These are phyloP conservation scores for Drosophila bunnanda DNA, from an alignment of 2,888 invertebrate genomes.

Conservation along the genomic window DNA sequence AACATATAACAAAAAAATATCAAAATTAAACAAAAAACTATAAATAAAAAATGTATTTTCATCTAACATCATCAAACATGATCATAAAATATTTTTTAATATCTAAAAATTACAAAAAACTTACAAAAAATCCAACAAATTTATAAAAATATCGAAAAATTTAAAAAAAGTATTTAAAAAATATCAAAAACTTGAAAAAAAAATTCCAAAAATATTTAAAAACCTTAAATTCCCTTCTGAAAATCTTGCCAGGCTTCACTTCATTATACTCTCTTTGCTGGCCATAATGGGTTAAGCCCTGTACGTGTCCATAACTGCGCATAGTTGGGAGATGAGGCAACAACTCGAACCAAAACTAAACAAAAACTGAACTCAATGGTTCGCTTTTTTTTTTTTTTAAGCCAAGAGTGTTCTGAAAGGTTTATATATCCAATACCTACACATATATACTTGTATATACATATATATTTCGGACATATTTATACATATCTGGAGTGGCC, in stretches of 20 bases:
- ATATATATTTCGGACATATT: background rate
- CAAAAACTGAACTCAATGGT: slow-evolving; percentile 26
- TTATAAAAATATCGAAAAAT: background rate
- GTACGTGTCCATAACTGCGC: slow-evolving; percentile 55
- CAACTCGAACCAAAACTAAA: slow-evolving; percentile 32
- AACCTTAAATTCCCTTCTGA: background rate
- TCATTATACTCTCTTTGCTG: background rate
- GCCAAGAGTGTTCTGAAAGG: slow-evolving; percentile 3
- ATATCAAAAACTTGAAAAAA: no score
- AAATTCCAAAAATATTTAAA: background rate
- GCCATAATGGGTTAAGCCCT: background rate
- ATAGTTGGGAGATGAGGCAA: slow-evolving; percentile 48
- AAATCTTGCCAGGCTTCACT: background rate
- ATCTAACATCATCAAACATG: no score
- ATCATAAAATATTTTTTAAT: no score
- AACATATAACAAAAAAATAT: no score
- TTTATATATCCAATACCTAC: slow-evolving; percentile 1
- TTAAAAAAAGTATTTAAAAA: no score
- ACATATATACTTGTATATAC: background rate
- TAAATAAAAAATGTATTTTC: no score
- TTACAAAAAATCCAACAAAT: background rate
- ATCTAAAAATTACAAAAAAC: no score
- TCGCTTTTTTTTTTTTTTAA: slow-evolving; percentile 2
- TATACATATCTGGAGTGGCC: background rate
- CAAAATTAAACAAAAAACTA: no score